Percentiles rank a stretch among this genome's conserved stretches.
Conservation (phyloP, 2,888 invertebrate genomes). For the Phyto melanocephala region DNA sequence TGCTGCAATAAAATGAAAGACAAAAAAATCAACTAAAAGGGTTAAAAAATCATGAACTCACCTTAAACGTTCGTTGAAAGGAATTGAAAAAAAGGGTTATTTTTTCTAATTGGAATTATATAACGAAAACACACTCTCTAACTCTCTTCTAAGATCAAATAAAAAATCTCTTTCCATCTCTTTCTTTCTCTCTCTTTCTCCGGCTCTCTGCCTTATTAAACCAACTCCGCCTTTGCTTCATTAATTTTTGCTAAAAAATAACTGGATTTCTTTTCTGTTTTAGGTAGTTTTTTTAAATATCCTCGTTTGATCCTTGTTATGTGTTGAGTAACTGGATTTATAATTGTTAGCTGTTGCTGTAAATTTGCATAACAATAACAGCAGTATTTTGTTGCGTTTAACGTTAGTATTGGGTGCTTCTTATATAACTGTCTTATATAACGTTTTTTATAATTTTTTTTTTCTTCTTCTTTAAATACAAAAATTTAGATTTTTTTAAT, state of each 20-base stretch:
- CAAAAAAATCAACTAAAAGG: slow-evolving; percentile 31
- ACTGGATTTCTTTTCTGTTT: neutral
- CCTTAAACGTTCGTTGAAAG: neutral
- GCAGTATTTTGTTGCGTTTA: slow-evolving; percentile 43
- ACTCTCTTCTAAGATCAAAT: neutral
- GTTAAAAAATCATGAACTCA: slow-evolving; percentile 39
- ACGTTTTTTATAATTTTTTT: neutral
- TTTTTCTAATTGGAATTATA: slow-evolving; percentile 54
- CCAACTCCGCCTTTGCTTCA: slow-evolving; percentile 57
- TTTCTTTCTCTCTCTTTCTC: neutral
- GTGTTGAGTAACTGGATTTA: slow-evolving; percentile 41
- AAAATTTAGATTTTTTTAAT: neutral
- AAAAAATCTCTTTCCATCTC: neutral
- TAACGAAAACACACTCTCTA: neutral
- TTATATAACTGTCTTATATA: slow-evolving; percentile 37
- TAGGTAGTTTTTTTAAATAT: slow-evolving; percentile 2
- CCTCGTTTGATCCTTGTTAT: slow-evolving; percentile 29
- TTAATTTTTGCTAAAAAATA: neutral
- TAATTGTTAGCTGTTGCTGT: slow-evolving; percentile 12
- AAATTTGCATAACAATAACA: slow-evolving; percentile 52
- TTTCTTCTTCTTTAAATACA: neutral
- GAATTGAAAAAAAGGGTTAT: slow-evolving; percentile 42
- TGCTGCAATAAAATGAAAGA: neutral
- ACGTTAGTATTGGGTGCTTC: slow-evolving; percentile 57
- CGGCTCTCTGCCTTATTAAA: neutral